Conservation (phyloP, 2,888 invertebrate species). For the Protodeltote pygarga region DNA sequence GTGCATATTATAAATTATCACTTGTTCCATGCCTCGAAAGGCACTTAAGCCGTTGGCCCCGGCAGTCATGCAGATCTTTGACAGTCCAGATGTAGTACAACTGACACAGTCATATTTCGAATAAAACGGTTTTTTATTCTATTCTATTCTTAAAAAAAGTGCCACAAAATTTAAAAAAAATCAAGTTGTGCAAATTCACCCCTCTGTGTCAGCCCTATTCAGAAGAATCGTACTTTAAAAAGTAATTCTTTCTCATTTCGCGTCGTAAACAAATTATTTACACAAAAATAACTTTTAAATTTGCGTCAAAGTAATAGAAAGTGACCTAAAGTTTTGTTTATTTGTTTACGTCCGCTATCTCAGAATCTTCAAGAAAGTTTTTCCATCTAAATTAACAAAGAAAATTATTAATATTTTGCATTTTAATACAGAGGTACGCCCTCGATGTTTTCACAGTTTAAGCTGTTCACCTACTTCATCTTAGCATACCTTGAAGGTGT, state of each 20-base stretch:
- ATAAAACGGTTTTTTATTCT: too few relatives aligned
- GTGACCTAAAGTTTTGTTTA: slow-evolving; percentile 31
- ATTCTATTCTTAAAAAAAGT: too few relatives aligned
- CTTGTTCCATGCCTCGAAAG: too few relatives aligned
- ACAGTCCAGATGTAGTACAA: too few relatives aligned
- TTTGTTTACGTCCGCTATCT: slow-evolving; percentile 12
- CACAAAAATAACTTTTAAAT: slow-evolving; percentile 26
- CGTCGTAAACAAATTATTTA: slow-evolving; percentile 22
- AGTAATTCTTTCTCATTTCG: background rate
- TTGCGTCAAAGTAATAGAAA: slow-evolving; percentile 23
- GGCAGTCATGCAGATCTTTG: too few relatives aligned
- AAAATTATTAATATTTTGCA: slow-evolving; percentile 34
- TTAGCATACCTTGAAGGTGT: too few relatives aligned
- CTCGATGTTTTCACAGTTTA: background rate
- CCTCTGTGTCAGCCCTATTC: background rate
- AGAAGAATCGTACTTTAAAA: too few relatives aligned
- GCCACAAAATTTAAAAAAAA: too few relatives aligned
- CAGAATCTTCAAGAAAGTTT: slow-evolving; percentile 28
- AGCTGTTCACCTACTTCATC: too few relatives aligned
- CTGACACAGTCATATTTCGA: too few relatives aligned
- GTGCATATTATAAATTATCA: too few relatives aligned
- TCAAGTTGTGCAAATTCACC: background rate
- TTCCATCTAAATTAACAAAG: slow-evolving; percentile 44
- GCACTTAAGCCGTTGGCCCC: too few relatives aligned
- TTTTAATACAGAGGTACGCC: slow-evolving; percentile 10